Evolutionary conservation across 1,140 invertebrate genomes (phyloP).

Genomic region (Linepithema humile): DNA sequence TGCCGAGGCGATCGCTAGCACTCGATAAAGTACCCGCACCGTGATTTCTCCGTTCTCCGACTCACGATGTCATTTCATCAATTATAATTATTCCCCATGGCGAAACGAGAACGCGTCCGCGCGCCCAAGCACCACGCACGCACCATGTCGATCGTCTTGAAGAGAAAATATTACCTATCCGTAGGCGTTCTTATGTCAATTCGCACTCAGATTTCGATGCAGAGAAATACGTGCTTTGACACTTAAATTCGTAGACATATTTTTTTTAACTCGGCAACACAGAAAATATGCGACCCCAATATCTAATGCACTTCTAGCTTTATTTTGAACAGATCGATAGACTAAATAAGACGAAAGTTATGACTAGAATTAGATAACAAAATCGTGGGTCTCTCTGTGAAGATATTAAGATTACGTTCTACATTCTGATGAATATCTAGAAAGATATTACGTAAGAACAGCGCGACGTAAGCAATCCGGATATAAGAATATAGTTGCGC

Average conservation of each 20-base stretch:
- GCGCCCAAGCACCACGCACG: not conserved
- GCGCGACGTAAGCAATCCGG: not conserved
- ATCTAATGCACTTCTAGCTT: not conserved
- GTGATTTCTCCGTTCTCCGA: constrained; percentile 8
- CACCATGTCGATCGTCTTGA: not conserved
- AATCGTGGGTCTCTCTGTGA: not conserved
- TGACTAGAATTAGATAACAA: not conserved
- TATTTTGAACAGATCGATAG: not conserved
- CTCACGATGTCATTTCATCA: constrained; percentile 74
- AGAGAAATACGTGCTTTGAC: not conserved
- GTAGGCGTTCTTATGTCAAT: constrained; percentile 63
- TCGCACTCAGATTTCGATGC: constrained; percentile 39
- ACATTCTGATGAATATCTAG: not conserved
- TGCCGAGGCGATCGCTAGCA: constrained; percentile 62
- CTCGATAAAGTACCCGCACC: constrained; percentile 68
- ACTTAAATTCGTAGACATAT: not conserved
- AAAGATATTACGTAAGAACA: not conserved
- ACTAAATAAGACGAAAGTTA: not conserved
- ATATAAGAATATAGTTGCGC: not conserved
- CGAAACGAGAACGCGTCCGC: constrained; percentile 24
- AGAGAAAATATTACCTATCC: constrained; percentile 37
- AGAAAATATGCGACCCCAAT: not conserved
- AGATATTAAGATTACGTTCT: not conserved
- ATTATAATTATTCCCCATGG: constrained; percentile 69
- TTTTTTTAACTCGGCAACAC: not conserved